Conservation (phyloP, 2,113 vertebrate species). For the Eupsittula cactorum region DNA sequence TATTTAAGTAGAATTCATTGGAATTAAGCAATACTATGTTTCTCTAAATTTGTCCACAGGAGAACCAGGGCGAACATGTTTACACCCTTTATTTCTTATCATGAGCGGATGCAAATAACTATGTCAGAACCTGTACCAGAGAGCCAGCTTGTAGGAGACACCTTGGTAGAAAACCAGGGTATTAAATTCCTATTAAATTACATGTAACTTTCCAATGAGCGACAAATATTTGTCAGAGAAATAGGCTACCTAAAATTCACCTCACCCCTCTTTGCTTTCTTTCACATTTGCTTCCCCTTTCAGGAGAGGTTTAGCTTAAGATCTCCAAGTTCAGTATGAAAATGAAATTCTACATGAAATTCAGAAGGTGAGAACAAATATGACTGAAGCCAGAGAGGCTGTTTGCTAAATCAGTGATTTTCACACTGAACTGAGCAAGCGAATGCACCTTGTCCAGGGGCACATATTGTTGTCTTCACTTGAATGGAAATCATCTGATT, state of each 20-base stretch:
- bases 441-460: not conserved
- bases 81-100: not conserved
- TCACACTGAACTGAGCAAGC: not conserved
- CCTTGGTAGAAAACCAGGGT: not conserved
- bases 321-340: not conserved
- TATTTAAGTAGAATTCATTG: not conserved
- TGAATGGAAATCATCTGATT: not conserved
- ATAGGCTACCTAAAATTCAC: not conserved
- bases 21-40: not conserved
- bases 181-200: not conserved
- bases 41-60: not conserved
- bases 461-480: not conserved
- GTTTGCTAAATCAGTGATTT: not conserved
- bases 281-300: not conserved
- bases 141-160: not conserved
- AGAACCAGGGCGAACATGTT: not conserved
- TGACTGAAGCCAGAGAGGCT: not conserved
- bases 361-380: not conserved
- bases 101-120: not conserved
- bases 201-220: fast-evolving
- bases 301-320: not conserved
- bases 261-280: not conserved
- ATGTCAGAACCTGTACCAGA: not conserved
- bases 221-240: not conserved
- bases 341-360: not conserved